Base-by-base conservation (phyloP, 2,797 vertebrate genomes). In the Hapalemur alaotrensis region DNA sequence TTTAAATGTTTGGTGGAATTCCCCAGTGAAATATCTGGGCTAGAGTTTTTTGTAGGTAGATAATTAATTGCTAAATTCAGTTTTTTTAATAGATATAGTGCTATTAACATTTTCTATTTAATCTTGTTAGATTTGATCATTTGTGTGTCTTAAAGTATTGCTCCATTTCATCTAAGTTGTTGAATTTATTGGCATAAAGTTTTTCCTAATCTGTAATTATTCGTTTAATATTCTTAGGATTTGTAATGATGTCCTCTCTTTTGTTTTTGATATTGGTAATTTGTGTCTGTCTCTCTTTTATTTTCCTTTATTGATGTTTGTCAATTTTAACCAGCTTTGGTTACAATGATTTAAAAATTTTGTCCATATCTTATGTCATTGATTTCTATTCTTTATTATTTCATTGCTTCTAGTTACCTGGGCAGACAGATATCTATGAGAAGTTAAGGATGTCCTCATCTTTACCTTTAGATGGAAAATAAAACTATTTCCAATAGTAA, bases 321-420 rank as follows among this genome's bases (percentile, higher is more conserved):
- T 75, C 43, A 69, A 2, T 86, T 86, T 90, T 84, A 67, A 80
- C 25, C 14, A 48, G 11, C 28, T 38, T 90, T 30, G 20, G 20
- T 91, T 91, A 89, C 4, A 70, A 8, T 54, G n/a, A 73, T 28
- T 93, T 93, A 20, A 6, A 85, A 70, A 67, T 93, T 91, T 96
- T 94, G 38, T 67, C 14, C 4, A 5, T 85, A 69, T 78, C 88
- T 14, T 82, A 5, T 63, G 89, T 94, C 9, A 48, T n/a, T 91
- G 35, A 48, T 61, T 87, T 96, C 17, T 84, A 4, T 28, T 89
- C 25, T 92, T 89, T 81, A 48, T 82, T 57, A 25, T 91, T 63
- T 86, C 38, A 46, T 63, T 70, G 5, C 14, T 50, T 91, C 8
- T 80, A 76, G 61, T 50, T 93, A 59, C 14, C 84, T 90, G 46